These are phyloP conservation scores for Apamea crenata DNA, from an alignment of 2,888 invertebrate genomes.

Conservation along the genomic window DNA sequence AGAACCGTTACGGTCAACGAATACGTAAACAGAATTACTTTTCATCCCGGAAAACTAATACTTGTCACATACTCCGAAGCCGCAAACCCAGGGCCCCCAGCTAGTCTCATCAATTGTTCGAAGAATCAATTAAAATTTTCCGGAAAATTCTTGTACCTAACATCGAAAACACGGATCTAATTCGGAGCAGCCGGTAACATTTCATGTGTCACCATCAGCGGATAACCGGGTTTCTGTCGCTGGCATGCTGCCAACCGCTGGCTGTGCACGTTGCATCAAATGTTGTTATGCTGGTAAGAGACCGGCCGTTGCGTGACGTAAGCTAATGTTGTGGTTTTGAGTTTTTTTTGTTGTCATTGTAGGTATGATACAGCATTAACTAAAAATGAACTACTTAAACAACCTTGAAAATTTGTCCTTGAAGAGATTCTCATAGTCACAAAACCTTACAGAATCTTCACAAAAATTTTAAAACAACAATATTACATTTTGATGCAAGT, in stretches of 20 bases:
- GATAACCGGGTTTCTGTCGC: constrained; percentile 55
- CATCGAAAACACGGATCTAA: constrained; percentile 38
- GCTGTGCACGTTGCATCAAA: constrained; percentile 47
- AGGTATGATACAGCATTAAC: neutral
- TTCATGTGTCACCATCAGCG: constrained; percentile 51
- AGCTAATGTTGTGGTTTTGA: constrained; percentile 16
- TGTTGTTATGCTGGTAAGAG: constrained; percentile 48
- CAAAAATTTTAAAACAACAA: neutral
- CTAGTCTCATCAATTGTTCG: constrained; percentile 15
- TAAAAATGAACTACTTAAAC: neutral
- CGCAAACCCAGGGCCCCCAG: neutral
- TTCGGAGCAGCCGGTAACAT: constrained; percentile 43
- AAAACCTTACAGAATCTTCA: neutral
- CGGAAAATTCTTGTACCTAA: constrained; percentile 3
- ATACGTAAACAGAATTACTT: constrained; percentile 2
- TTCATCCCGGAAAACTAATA: constrained; percentile 1
- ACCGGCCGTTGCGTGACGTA: constrained; percentile 38
- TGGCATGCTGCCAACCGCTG: constrained; percentile 47
- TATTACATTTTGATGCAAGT: neutral
- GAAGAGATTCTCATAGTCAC: neutral
- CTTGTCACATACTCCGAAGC: neutral
- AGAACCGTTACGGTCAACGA: neutral
- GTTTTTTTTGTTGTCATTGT: neutral
- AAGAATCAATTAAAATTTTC: constrained; percentile 32
- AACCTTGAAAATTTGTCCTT: neutral